Percentiles rank a stretch among this genome's conserved stretches.
phyloP scores from a whole-genome alignment of 2,113 vertebrate species.

The Neolamprologus sp. region DNA sequence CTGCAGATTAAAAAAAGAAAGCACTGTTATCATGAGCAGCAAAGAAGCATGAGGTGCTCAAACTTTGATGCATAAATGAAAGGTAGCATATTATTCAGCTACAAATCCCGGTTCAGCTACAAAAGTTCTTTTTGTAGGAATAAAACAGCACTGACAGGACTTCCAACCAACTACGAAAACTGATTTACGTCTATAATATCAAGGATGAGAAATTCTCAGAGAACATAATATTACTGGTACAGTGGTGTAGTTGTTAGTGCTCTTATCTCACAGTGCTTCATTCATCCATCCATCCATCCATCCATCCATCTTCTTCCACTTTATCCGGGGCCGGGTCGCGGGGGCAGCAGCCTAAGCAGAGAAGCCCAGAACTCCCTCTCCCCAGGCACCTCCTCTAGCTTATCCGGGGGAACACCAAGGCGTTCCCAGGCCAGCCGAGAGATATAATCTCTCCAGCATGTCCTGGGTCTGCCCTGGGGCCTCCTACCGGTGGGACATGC shows the following conservation, averaged over 20 bases:
- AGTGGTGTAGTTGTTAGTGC: background rate
- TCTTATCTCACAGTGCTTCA: background rate
- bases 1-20: conserved; percentile 66
- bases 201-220: background rate
- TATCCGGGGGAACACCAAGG: background rate
- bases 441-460: background rate
- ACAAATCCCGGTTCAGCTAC: background rate
- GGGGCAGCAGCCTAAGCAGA: background rate
- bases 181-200: background rate
- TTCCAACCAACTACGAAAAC: background rate
- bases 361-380: background rate
- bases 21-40: background rate
- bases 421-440: background rate
- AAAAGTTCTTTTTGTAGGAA: background rate
- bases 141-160: background rate
- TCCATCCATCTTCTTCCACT: background rate
- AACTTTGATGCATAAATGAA: background rate
- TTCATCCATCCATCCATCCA: rapidly evolving
- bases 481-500: background rate
- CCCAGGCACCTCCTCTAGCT: background rate
- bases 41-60: background rate
- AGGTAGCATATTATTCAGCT: background rate
- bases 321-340: rapidly evolving
- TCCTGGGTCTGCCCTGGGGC: background rate
- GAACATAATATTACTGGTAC: background rate